Conservation (phyloP, 1,140 invertebrate species). For the Kradibia gibbosae region DNA sequence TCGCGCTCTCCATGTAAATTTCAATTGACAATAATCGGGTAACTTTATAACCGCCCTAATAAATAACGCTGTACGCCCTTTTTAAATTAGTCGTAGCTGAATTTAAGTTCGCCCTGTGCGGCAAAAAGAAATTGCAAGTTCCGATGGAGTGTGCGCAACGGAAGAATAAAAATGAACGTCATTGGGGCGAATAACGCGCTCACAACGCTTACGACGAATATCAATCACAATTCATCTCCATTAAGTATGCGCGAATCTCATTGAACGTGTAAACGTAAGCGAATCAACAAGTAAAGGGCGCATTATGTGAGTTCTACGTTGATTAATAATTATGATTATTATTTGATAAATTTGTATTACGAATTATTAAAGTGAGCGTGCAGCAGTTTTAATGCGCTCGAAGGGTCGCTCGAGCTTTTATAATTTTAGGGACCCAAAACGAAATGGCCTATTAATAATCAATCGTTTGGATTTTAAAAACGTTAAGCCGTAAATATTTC, state of each 20-base stretch:
- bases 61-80: neutral
- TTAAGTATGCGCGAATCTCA: neutral
- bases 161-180: constrained; percentile 2
- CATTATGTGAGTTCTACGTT: neutral
- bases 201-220: neutral
- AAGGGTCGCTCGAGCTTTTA: too few species aligned
- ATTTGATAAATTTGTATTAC: too few species aligned
- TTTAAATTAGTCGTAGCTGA: neutral
- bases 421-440: too few species aligned
- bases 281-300: neutral
- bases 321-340: too few species aligned
- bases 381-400: too few species aligned
- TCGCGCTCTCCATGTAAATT: neutral
- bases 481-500: too few species aligned
- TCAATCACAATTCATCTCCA: constrained; percentile 35
- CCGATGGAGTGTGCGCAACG: neutral
- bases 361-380: too few species aligned
- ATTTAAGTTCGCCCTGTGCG: neutral
- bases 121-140: neutral
- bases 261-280: neutral
- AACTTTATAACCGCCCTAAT: neutral
- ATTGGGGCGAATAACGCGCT: neutral
- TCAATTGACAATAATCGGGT: neutral
- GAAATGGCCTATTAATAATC: too few species aligned
- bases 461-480: too few species aligned